Evolutionary conservation across 2,797 vertebrate species (phyloP).

Genomic region (Characodon lateralis): DNA sequence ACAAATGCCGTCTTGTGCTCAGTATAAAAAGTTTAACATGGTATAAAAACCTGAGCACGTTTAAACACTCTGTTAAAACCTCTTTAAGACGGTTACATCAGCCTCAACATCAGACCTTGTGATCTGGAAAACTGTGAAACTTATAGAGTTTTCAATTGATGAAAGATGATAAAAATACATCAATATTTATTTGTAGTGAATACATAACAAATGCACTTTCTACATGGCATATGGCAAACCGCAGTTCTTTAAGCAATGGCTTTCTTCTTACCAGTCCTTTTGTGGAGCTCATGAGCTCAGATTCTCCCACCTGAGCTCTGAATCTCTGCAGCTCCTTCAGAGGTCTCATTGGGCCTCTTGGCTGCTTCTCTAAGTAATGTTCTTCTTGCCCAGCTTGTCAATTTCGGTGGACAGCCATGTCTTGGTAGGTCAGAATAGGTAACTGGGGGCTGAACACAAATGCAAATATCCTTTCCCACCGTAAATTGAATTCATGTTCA

Average conservation of each 20-base stretch:
- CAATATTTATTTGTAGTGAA: not conserved
- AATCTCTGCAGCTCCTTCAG: conserved; percentile 3
- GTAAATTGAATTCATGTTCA: conserved; percentile 27
- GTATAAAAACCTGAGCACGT: conserved; percentile 21
- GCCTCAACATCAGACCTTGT: conserved; percentile 25
- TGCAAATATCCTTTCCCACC: not conserved
- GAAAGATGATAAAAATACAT: not conserved
- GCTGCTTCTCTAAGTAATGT: no score
- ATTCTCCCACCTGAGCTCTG: not conserved
- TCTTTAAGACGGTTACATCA: conserved; percentile 41
- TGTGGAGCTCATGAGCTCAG: not conserved
- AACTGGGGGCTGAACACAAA: no score
- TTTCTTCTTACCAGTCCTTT: not conserved
- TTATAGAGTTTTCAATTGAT: conserved; percentile 17
- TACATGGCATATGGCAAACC: no score
- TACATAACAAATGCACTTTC: not conserved
- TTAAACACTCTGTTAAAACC: conserved; percentile 24
- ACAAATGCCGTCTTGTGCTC: conserved; percentile 56
- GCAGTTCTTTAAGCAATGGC: not conserved
- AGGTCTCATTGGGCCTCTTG: not conserved
- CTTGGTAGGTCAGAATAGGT: not conserved
- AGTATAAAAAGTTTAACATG: conserved; percentile 38
- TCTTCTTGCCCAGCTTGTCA: not conserved
- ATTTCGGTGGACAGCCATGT: not conserved
- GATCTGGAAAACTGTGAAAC: conserved; percentile 9